These are phyloP conservation scores for Nesometra sesokonis DNA, from an alignment of 35 echinoderm and acorn worm genomes.

Conservation along the genomic window DNA sequence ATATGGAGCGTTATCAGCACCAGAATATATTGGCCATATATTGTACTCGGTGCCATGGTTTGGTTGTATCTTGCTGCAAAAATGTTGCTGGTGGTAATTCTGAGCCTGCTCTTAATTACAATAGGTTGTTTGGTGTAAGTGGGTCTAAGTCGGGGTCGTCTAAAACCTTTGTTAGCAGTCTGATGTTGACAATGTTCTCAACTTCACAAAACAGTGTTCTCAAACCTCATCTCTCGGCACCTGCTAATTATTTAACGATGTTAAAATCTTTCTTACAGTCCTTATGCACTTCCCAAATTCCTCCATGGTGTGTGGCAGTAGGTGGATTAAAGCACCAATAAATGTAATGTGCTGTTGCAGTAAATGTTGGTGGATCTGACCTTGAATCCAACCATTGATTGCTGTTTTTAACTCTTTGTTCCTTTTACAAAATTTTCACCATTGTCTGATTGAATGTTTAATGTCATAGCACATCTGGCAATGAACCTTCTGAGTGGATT, in stretches of 20 bases:
- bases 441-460: slow-evolving; percentile 19
- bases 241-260: slow-evolving; percentile 2
- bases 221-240: slow-evolving; percentile 34
- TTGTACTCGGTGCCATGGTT: slow-evolving; percentile 39
- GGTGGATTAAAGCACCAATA: slow-evolving; percentile 29
- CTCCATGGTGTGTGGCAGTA: slow-evolving; percentile 20
- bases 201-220: slow-evolving; percentile 44
- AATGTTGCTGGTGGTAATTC: slow-evolving; percentile 2
- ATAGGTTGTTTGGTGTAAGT: slow-evolving; percentile 30
- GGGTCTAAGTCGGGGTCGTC: slow-evolving; percentile 41
- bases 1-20: too few relatives aligned
- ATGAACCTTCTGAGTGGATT: not conserved
- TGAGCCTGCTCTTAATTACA: slow-evolving; percentile 6
- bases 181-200: slow-evolving; percentile 32
- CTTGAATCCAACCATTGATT: slow-evolving; percentile 18
- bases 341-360: not conserved
- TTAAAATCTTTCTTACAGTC: slow-evolving; percentile 2
- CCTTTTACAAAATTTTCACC: slow-evolving; percentile 36
- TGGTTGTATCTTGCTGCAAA: not conserved
- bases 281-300: slow-evolving; percentile 23
- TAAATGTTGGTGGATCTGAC: not conserved
- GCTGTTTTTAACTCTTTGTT: slow-evolving; percentile 28
- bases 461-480: not conserved
- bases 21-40: slow-evolving; percentile 43
- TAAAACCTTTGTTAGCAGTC: slow-evolving; percentile 32